These are phyloP conservation scores for Lasioglossum malachurum DNA, from an alignment of 2,888 invertebrate genomes.

Conservation along the genomic window DNA sequence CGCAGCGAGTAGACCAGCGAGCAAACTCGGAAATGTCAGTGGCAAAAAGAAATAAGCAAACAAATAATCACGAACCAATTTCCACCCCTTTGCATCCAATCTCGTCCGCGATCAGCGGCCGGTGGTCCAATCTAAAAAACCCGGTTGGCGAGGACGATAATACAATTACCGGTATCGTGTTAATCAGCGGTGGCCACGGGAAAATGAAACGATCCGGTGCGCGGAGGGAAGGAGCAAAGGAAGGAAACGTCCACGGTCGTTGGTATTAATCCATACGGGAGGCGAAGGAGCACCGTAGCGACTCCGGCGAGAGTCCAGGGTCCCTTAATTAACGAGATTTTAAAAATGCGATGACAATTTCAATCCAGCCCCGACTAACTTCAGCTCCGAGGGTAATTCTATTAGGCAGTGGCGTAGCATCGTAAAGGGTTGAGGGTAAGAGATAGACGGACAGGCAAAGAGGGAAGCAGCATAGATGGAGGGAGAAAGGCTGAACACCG, in stretches of 20 bases:
- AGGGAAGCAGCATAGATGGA: constrained; percentile 46
- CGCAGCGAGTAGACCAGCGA: not conserved
- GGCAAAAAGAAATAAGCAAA: not conserved
- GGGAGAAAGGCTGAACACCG: constrained; percentile 64
- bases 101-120: constrained; percentile 18
- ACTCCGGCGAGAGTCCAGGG: constrained; percentile 23
- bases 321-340: constrained; percentile 77
- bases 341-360: constrained; percentile 83
- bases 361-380: constrained; percentile 82
- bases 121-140: constrained; percentile 42
- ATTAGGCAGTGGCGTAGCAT: constrained; percentile 83
- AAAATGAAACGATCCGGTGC: constrained; percentile 9
- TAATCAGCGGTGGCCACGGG: constrained; percentile 32
- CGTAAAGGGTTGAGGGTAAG: constrained; percentile 82
- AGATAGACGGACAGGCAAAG: constrained; percentile 50
- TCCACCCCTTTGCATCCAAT: constrained; percentile 22
- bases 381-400: constrained; percentile 84
- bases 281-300: constrained; percentile 26
- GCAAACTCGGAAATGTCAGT: not conserved
- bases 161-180: constrained; percentile 51
- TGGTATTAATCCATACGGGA: constrained; percentile 55
- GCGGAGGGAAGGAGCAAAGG: not conserved
- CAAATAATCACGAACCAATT: constrained; percentile 38
- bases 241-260: constrained; percentile 26
- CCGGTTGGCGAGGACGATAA: constrained; percentile 26